Base-by-base conservation (phyloP, 2,888 invertebrate genomes). In the Tetranychus piercei region DNA sequence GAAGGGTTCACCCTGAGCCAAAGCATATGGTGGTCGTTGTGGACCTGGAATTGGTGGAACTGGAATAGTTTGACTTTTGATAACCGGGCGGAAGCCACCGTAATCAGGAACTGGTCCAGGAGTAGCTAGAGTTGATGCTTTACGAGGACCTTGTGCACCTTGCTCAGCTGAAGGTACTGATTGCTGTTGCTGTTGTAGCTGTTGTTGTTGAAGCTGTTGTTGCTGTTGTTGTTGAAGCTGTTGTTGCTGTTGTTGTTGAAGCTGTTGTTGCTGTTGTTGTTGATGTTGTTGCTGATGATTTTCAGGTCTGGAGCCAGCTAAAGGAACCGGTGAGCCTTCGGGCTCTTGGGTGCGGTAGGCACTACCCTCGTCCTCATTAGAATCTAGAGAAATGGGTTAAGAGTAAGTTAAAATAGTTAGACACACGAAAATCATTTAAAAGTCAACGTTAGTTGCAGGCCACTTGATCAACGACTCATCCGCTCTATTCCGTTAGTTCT, bases 91-190 rank as follows among this genome's bases (percentile, higher is more conserved):
- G 69, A 69, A 69, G 9, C 69, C 69, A 69, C 69, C 69, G 69
- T 69, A 69, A 69, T 69, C 69, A 22, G 69, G 69, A 20, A 69
- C 69, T 69, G 69, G 69, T 23, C 69, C 69, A 23, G 20, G 20
- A 23, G 69, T 20, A 20, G 69, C n/a, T 20, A 69, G 69, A 22
- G 69, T 69, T 69, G 69, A 69, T 22, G 69, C 11, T 69, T 69
- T 69, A 11, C 22, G n/a, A 22, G n/a, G 66, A 6, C 20, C n/a
- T 66, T 66, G 65, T n/a, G 8, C 22, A 22, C 11, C 20, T 69
- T 69, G 69, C 1, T 69, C 22, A 55, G 55, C 55, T 11, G 69
- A 69, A 20, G 69, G 22, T 20, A 11, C 11, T 9, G 69, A n/a
- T 69, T 69, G 69, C 1, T 23, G 22, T 5, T 55, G 55, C 2